Evolutionary conservation across 2,888 invertebrate genomes (phyloP).

Genomic region (Andricus quercusramuli): DNA sequence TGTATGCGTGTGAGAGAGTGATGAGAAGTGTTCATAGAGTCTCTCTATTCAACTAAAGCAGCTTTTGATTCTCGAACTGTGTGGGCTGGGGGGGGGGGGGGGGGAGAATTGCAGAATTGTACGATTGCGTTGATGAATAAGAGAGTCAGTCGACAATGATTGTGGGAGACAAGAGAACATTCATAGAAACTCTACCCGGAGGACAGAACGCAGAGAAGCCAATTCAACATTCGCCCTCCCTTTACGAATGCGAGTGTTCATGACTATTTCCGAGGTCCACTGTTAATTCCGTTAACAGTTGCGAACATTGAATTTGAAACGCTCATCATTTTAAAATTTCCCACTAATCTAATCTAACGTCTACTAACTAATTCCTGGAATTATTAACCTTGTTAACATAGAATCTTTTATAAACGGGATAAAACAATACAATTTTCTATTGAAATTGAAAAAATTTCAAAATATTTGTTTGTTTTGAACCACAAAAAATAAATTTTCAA

Average conservation of each 20-base stretch:
- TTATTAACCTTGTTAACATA: too few relatives aligned
- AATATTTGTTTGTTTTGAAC: too few relatives aligned
- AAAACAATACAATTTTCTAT: too few relatives aligned
- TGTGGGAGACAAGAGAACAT: constrained; percentile 75
- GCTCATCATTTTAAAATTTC: too few relatives aligned
- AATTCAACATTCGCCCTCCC: constrained; percentile 71
- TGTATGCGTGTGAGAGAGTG: neutral
- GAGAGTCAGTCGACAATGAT: constrained; percentile 68
- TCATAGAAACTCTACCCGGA: constrained; percentile 77
- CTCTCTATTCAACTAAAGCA: neutral
- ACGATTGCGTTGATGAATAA: constrained; percentile 52
- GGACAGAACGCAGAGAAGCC: constrained; percentile 67
- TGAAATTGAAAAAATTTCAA: too few relatives aligned
- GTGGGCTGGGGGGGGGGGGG: neutral
- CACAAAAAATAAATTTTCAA: too few relatives aligned
- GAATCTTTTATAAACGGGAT: too few relatives aligned
- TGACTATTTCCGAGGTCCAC: constrained; percentile 2
- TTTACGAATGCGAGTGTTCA: constrained; percentile 56
- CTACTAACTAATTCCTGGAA: too few relatives aligned
- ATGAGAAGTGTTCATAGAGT: neutral
- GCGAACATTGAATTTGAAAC: too few relatives aligned
- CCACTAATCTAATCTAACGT: too few relatives aligned
- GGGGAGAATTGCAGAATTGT: neutral
- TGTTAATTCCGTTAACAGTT: neutral
- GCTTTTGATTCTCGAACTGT: too few relatives aligned